phyloP scores from a whole-genome alignment of 2,888 invertebrate genomes.

The Koerneria pararmatus region DNA sequence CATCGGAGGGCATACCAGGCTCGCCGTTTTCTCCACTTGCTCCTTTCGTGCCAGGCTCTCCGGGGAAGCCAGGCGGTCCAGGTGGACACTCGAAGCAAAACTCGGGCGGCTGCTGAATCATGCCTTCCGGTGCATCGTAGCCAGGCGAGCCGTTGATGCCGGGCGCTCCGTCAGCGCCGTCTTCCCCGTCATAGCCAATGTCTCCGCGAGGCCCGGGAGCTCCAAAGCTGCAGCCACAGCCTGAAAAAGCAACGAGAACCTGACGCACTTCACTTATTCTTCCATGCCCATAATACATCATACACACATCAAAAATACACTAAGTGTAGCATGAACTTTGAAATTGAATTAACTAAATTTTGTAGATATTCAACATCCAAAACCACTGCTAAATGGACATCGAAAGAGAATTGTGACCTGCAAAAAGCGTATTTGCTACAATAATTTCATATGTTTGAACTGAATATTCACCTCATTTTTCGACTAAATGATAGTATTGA shows the following conservation, averaged over 20 bases:
- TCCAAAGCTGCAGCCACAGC: constrained; percentile 46
- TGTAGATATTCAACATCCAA: background rate
- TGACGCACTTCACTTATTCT: background rate
- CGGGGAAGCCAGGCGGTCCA: constrained; percentile 34
- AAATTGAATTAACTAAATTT: background rate
- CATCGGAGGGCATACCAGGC: constrained; percentile 15
- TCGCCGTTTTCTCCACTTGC: constrained; percentile 7
- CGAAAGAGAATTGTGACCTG: too few relatives aligned
- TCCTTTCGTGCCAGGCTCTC: constrained; percentile 31
- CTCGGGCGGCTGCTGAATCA: constrained; percentile 29
- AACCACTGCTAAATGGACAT: too few relatives aligned
- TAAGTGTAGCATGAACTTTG: background rate
- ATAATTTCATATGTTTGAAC: too few relatives aligned
- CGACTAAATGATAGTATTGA: too few relatives aligned
- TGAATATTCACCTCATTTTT: too few relatives aligned
- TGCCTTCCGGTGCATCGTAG: constrained; percentile 28
- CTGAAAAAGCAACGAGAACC: constrained; percentile 24
- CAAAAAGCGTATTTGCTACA: too few relatives aligned
- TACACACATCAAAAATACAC: background rate
- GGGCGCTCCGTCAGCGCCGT: constrained; percentile 32
- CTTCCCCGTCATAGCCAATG: constrained; percentile 28
- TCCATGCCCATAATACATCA: background rate
- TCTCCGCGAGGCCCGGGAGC: constrained; percentile 38
- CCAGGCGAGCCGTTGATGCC: constrained; percentile 33
- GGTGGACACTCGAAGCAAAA: constrained; percentile 43